Conservation (phyloP, 2,888 invertebrate species). For the Drosophila rubida region DNA sequence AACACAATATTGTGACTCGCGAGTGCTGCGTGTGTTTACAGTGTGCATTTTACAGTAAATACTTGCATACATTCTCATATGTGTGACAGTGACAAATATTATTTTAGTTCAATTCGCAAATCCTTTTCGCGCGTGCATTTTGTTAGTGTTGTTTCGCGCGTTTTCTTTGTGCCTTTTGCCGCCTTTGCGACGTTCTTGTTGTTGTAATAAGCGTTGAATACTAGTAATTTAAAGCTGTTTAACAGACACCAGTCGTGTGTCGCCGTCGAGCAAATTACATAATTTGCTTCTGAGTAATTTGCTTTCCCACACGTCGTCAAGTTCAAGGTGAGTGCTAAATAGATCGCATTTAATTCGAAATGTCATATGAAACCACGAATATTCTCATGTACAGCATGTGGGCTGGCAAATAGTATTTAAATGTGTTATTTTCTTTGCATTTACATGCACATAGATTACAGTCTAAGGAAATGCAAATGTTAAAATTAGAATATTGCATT, state of each 20-base stretch:
- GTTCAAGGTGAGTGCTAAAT: slow-evolving; percentile 66
- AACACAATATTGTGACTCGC: slow-evolving; percentile 15
- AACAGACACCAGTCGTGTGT: slow-evolving; percentile 36
- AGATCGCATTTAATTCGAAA: slow-evolving; percentile 3
- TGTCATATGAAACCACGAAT: not conserved
- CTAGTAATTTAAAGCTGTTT: slow-evolving; percentile 22
- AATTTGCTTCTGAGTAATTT: slow-evolving; percentile 52
- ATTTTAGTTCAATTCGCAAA: slow-evolving; percentile 18
- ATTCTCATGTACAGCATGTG: not conserved
- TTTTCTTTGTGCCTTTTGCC: slow-evolving; percentile 27
- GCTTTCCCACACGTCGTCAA: slow-evolving; percentile 46
- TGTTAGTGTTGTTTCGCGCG: slow-evolving; percentile 27
- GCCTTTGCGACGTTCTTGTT: slow-evolving; percentile 5
- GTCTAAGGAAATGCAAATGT: not conserved
- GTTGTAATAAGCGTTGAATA: slow-evolving; percentile 30
- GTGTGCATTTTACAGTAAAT: slow-evolving; percentile 15
- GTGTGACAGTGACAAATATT: slow-evolving; percentile 40
- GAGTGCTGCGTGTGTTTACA: slow-evolving; percentile 4
- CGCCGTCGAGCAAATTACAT: slow-evolving; percentile 55
- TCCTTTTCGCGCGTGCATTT: slow-evolving; percentile 28
- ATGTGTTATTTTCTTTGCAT: not conserved
- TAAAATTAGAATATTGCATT: not conserved
- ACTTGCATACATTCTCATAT: slow-evolving; percentile 17
- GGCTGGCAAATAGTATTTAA: not conserved
- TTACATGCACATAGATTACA: not conserved